Conservation (phyloP, 2,797 vertebrate genomes). For the Carapus acus region DNA sequence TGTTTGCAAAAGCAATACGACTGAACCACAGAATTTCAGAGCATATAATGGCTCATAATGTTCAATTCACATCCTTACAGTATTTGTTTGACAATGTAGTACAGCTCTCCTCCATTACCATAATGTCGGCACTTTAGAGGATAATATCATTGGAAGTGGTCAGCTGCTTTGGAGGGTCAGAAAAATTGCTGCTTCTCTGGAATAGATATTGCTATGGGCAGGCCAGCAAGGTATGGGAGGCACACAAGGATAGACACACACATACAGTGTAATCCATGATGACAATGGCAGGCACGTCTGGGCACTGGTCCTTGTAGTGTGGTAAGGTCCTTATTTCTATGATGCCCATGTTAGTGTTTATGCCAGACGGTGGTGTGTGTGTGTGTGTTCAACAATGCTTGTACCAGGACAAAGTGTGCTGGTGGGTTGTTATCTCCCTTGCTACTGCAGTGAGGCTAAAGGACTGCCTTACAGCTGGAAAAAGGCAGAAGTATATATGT, state of each 20-base stretch:
- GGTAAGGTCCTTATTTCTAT: conserved; percentile 64
- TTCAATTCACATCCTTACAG: conserved; percentile 15
- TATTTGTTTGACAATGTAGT: conserved; percentile 41
- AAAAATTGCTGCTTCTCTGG: conserved; percentile 39
- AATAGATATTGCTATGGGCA: conserved; percentile 59
- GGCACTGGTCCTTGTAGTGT: conserved; percentile 57
- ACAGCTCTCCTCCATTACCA: conserved; percentile 30
- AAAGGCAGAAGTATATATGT: conserved; percentile 13
- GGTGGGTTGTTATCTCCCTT: conserved; percentile 63
- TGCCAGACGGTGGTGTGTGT: conserved; percentile 28
- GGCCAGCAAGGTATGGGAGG: conserved; percentile 57
- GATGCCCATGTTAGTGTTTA: conserved; percentile 35
- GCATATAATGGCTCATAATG: conserved; percentile 45
- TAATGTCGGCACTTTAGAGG: conserved; percentile 43
- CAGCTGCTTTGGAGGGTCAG: conserved; percentile 31
- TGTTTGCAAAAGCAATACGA: conserved; percentile 30
- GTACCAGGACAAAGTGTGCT: conserved; percentile 59
- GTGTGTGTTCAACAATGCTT: conserved; percentile 52
- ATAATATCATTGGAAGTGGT: conserved; percentile 46
- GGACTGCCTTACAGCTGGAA: conserved; percentile 51
- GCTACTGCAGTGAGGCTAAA: conserved; percentile 65
- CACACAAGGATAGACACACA: conserved; percentile 1
- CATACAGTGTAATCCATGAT: conserved; percentile 61
- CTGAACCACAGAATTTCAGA: conserved; percentile 39
- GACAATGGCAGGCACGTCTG: conserved; percentile 63